Evolutionary conservation across 2,797 vertebrate species (phyloP).

Genomic region (Corythornis leucogaster): DNA sequence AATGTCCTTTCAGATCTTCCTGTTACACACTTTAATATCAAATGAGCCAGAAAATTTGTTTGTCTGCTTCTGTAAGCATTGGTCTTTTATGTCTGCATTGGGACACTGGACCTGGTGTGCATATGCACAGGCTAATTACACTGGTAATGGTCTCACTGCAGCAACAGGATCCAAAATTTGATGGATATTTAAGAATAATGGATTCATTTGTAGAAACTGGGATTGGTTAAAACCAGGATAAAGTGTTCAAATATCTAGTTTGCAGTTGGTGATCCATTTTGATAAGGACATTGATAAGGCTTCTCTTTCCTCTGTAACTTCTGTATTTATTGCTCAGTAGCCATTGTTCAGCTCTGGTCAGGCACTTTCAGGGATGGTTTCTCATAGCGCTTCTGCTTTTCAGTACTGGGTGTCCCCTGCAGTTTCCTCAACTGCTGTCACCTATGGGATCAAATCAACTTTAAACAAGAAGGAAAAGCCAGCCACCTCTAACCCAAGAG

Average conservation of each 20-base stretch:
- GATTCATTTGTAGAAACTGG: background rate
- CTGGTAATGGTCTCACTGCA: conserved; percentile 11
- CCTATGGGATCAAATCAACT: background rate
- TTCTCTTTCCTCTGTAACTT: background rate
- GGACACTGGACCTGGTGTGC: background rate
- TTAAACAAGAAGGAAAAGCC: background rate
- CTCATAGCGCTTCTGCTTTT: background rate
- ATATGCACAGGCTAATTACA: conserved; percentile 1
- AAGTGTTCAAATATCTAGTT: background rate
- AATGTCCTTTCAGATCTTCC: conserved; percentile 38
- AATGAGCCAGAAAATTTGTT: conserved; percentile 60
- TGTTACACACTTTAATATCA: conserved; percentile 26
- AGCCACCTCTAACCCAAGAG: background rate
- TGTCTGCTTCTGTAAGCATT: background rate
- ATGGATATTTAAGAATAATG: conserved; percentile 4
- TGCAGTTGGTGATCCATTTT: background rate
- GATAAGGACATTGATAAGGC: background rate
- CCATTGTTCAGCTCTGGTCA: background rate
- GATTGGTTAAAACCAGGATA: background rate
- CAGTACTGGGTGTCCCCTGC: background rate
- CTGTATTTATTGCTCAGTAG: background rate
- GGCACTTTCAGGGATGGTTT: background rate
- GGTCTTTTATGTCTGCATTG: background rate
- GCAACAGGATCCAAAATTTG: background rate
- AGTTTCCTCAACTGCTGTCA: background rate